Conservation (phyloP, 2,797 vertebrate species). For the Carcharodon carcharias region DNA sequence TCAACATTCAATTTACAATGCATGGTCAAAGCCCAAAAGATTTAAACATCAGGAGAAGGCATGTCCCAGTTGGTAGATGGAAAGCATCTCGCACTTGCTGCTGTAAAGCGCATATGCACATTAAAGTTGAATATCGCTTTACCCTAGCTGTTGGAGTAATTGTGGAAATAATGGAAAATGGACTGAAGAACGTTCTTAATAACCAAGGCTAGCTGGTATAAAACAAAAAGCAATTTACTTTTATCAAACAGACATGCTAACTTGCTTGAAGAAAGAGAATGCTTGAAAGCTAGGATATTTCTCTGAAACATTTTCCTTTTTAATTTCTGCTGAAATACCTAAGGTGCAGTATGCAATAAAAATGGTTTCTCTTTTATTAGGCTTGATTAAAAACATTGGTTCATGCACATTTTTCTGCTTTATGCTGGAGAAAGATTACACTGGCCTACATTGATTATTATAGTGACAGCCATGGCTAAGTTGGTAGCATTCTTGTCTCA, state of each 20-base stretch:
- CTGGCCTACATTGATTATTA: constrained; percentile 44
- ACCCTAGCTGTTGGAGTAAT: neutral
- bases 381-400: constrained; percentile 46
- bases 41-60: neutral
- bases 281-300: neutral
- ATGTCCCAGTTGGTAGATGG: neutral
- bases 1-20: neutral
- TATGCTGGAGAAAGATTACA: constrained; percentile 45
- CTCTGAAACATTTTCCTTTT: neutral
- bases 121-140: neutral
- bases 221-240: neutral
- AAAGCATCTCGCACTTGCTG: neutral
- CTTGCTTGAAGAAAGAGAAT: neutral
- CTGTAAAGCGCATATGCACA: neutral
- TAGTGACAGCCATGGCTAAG: neutral
- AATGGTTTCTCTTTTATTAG: constrained; percentile 43
- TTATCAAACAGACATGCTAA: constrained; percentile 2
- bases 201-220: neutral
- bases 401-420: constrained; percentile 48
- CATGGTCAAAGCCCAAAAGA: neutral
- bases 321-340: constrained; percentile 45
- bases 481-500: neutral
- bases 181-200: neutral
- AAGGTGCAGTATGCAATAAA: constrained; percentile 52
- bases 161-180: neutral